These are phyloP conservation scores for Drosophila nigricruria DNA, from an alignment of 2,888 invertebrate genomes.

Conservation along the genomic window DNA sequence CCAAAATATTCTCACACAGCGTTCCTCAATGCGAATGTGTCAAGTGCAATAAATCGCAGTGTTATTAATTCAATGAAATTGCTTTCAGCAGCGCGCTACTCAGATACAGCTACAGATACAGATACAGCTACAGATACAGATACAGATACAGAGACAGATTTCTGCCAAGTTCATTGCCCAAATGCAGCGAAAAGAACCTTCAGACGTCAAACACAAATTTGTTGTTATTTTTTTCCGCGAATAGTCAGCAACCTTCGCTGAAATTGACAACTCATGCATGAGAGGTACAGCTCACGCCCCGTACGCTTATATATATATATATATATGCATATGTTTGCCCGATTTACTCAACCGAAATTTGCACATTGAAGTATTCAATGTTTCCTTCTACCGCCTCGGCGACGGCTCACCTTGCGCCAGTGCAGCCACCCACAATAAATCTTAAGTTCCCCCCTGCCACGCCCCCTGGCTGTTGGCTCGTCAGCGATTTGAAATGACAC, in stretches of 20 bases:
- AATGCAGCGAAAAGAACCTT: conserved; percentile 66
- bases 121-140: conserved; percentile 7
- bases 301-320: background rate
- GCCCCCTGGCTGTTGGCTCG: conserved; percentile 20
- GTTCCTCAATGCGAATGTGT: conserved; percentile 19
- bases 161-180: conserved; percentile 76
- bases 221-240: conserved; percentile 14
- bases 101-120: conserved; percentile 8
- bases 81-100: conserved; percentile 42
- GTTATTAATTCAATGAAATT: conserved; percentile 58
- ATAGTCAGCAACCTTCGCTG: conserved; percentile 61
- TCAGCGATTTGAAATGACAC: conserved; percentile 70
- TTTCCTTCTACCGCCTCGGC: conserved; percentile 19
- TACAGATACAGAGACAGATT: conserved; percentile 8
- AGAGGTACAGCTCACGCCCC: conserved; percentile 7
- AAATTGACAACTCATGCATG: conserved; percentile 60
- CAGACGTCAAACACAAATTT: conserved; percentile 64
- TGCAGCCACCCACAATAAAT: conserved; percentile 77
- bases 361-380: conserved; percentile 14
- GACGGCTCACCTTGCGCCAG: conserved; percentile 38
- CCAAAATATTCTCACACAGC: conserved; percentile 2
- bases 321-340: background rate
- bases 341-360: conserved; percentile 2
- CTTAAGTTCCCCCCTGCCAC: conserved; percentile 49
- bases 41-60: conserved; percentile 46